Conservation (phyloP, 2,888 invertebrate species). For the Drosophila buzzatii region DNA sequence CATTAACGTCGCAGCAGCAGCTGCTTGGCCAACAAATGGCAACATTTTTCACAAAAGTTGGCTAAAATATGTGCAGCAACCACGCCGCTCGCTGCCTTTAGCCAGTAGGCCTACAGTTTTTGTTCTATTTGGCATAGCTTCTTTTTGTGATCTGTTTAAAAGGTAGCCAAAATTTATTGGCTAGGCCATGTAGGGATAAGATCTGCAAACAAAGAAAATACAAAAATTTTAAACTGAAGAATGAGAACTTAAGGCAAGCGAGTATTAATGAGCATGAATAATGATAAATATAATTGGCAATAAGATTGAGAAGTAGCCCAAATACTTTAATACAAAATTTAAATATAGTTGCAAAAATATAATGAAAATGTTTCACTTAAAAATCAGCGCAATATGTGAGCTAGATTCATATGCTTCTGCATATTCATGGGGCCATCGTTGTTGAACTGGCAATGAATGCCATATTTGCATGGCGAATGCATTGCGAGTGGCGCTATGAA, state of each 20-base stretch:
- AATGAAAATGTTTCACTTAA: not conserved
- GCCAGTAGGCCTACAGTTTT: constrained; percentile 22
- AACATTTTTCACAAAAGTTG: constrained; percentile 70
- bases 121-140: constrained; percentile 17
- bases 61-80: constrained; percentile 74
- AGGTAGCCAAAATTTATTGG: constrained; percentile 66
- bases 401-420: constrained; percentile 12
- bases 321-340: too few species aligned
- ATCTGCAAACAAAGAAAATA: constrained; percentile 4
- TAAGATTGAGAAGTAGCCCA: not conserved
- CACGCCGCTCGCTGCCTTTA: constrained; percentile 43
- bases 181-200: constrained; percentile 23
- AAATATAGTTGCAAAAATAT: not conserved
- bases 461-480: constrained; percentile 35
- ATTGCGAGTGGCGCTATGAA: constrained; percentile 53
- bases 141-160: constrained; percentile 22
- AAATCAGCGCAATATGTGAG: not conserved
- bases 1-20: constrained; percentile 66
- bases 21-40: constrained; percentile 55
- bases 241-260: constrained; percentile 20
- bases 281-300: not conserved
- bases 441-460: not conserved
- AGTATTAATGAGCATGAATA: constrained; percentile 9
- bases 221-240: not conserved
- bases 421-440: constrained; percentile 32